A percentile compares a stretch with the other conserved stretches of the same genome.
Conservation (phyloP, 2,113 vertebrate species). For the Zosterops japonicus region DNA sequence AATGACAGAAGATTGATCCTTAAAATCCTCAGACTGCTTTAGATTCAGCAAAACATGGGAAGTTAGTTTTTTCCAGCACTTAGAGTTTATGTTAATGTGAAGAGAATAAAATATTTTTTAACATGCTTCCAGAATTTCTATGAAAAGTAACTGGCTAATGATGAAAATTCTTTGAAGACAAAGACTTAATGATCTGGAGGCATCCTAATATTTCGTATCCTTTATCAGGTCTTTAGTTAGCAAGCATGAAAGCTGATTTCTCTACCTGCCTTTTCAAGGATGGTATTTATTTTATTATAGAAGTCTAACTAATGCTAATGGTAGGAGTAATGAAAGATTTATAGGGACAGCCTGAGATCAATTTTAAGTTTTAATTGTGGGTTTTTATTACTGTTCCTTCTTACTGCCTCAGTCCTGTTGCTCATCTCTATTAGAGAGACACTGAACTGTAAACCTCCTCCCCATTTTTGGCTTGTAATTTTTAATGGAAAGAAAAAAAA, state of each 20-base stretch:
- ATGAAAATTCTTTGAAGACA: not conserved
- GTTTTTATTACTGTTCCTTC: not conserved
- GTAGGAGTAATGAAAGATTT: not conserved
- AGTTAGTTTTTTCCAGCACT: not conserved
- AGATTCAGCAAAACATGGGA: not conserved
- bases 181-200: not conserved
- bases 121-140: not conserved
- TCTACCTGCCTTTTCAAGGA: not conserved
- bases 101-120: not conserved
- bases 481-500: not conserved
- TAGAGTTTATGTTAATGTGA: not conserved
- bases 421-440: not conserved
- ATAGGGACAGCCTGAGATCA: not conserved
- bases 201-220: not conserved
- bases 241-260: not conserved
- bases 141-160: not conserved
- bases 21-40: not conserved
- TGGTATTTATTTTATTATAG: not conserved
- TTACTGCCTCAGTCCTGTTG: not conserved
- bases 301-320: not conserved
- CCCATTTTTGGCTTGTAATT: not conserved
- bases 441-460: not conserved
- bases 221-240: not conserved
- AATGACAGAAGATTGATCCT: not conserved
- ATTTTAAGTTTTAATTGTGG: constrained; percentile 18